Conservation (phyloP, 2,888 invertebrate genomes). For the Drosophila prolongata region DNA sequence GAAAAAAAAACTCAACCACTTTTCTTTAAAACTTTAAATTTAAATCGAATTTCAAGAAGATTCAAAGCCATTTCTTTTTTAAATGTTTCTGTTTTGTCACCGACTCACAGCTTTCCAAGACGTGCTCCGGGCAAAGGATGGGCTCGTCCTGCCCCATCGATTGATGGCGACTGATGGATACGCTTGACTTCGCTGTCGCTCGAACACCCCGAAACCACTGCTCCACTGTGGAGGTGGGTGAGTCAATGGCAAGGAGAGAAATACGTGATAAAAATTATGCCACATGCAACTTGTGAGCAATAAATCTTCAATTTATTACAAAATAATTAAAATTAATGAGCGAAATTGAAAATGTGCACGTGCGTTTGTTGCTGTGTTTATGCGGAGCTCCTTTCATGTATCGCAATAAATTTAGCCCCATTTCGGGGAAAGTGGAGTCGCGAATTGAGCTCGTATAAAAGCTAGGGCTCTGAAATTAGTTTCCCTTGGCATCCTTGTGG, state of each 20-base stretch:
- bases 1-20: no score
- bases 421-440: no score
- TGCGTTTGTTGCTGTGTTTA: conserved; percentile 42
- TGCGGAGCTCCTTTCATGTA: background rate
- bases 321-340: conserved; percentile 81
- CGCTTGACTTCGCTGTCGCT: conserved; percentile 7
- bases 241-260: background rate
- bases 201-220: background rate
- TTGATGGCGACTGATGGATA: conserved; percentile 7
- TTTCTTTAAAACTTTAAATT: no score
- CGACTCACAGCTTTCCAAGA: background rate
- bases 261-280: conserved; percentile 75
- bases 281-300: conserved; percentile 71
- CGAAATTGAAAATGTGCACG: conserved; percentile 76
- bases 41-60: background rate
- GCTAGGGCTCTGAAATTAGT: no score
- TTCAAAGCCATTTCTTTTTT: background rate
- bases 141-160: background rate
- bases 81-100: background rate
- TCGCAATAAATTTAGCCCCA: no score
- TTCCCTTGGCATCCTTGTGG: no score
- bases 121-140: background rate
- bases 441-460: no score
- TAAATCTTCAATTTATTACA: conserved; percentile 79
- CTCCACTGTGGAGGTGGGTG: background rate